These are phyloP conservation scores for Vannuccia rotundouncinata DNA, from an alignment of 2,888 invertebrate species.

Conservation along the genomic window DNA sequence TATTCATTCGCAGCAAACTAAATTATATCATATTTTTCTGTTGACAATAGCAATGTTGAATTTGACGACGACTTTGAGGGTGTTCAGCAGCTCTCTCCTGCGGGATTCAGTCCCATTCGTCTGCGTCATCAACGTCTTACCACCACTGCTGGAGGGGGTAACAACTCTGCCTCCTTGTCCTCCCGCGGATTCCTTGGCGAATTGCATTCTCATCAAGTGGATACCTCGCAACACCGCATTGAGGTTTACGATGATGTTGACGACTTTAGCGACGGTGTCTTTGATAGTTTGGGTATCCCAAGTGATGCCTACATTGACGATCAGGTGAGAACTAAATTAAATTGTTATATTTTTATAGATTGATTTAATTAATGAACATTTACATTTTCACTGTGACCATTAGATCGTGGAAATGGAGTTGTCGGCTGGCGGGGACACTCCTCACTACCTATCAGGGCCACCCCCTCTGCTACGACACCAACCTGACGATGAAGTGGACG, in stretches of 20 bases:
- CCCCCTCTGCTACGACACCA: not conserved
- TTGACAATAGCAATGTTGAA: not conserved
- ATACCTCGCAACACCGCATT: not conserved
- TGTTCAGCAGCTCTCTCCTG: not conserved
- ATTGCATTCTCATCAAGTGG: too few relatives aligned
- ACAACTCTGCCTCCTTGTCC: too few relatives aligned
- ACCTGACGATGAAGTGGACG: not conserved
- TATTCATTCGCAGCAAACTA: not conserved
- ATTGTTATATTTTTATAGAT: not conserved
- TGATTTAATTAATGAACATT: not conserved
- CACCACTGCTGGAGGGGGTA: too few relatives aligned
- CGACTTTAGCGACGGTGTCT: not conserved
- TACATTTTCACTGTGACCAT: not conserved
- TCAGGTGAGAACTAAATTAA: not conserved
- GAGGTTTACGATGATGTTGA: constrained; percentile 12
- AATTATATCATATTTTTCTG: not conserved
- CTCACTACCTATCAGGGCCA: not conserved
- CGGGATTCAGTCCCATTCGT: not conserved
- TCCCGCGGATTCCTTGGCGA: too few relatives aligned
- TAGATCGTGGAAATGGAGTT: constrained; percentile 2
- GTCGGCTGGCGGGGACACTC: not conserved
- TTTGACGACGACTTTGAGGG: not conserved
- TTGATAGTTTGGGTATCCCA: not conserved
- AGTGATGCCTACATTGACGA: not conserved
- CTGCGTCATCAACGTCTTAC: not conserved